These are phyloP conservation scores for Donacobius atricapilla DNA, from an alignment of 2,113 vertebrate genomes.

Conservation along the genomic window DNA sequence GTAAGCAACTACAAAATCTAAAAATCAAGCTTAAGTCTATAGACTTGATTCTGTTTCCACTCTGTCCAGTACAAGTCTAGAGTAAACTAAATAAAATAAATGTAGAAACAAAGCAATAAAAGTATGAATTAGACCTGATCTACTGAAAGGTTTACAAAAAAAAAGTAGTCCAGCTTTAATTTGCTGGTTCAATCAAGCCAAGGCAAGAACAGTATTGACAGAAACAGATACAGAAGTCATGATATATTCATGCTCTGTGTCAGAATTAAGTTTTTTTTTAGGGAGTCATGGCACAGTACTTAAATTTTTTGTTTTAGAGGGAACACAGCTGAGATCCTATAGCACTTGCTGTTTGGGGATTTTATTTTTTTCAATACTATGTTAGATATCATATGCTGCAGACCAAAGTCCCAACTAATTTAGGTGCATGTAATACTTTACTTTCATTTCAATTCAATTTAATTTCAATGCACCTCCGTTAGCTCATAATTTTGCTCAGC, in stretches of 20 bases:
- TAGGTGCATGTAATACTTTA: neutral
- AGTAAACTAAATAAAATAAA: neutral
- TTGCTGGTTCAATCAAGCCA: neutral
- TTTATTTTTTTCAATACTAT: neutral
- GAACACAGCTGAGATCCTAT: neutral
- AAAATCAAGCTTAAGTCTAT: conserved; percentile 1
- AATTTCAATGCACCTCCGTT: neutral
- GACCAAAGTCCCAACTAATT: neutral
- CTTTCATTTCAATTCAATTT: neutral
- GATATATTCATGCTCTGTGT: neutral
- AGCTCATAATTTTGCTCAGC: neutral
- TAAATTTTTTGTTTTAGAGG: neutral
- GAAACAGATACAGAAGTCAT: neutral
- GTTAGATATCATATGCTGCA: neutral
- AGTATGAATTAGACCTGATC: neutral
- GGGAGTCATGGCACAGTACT: neutral
- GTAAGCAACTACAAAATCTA: conserved; percentile 11
- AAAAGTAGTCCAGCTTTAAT: neutral
- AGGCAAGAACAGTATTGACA: neutral
- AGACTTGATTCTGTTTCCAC: neutral
- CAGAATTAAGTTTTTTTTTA: neutral
- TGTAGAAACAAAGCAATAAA: neutral
- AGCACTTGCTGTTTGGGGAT: neutral
- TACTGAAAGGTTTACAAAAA: neutral
- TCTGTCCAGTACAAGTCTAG: neutral